These are phyloP conservation scores for Xyliphius kryptos DNA, from an alignment of 2,113 vertebrate species.

Conservation along the genomic window DNA sequence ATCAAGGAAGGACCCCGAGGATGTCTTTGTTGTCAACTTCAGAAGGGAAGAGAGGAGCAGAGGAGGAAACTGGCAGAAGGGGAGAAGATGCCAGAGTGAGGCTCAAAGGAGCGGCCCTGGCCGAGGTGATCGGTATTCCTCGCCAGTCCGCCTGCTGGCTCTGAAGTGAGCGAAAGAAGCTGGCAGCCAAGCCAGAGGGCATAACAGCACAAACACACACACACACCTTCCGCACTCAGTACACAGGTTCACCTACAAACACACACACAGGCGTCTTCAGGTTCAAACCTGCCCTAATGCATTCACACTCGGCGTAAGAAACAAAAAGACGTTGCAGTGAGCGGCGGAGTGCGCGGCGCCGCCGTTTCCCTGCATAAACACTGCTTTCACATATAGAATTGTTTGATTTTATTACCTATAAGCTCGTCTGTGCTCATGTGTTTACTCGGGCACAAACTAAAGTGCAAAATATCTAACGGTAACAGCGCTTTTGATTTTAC, in stretches of 20 bases:
- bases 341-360: too few species aligned
- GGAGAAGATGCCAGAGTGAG: conserved; percentile 99
- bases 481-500: too few species aligned
- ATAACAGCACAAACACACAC: conserved; percentile 98
- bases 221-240: conserved; percentile 24
- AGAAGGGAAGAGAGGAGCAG: conserved; percentile 99
- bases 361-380: too few species aligned
- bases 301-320: background rate
- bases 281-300: conserved; percentile 9
- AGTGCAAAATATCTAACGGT: too few species aligned
- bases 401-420: too few species aligned
- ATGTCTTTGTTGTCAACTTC: conserved; percentile 99
- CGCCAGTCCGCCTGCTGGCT: conserved; percentile 99
- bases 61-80: conserved; percentile 99
- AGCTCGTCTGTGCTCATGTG: too few species aligned
- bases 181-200: conserved; percentile 99
- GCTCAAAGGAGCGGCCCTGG: conserved; percentile 99
- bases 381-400: too few species aligned
- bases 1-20: conserved; percentile 99
- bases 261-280: conserved; percentile 6
- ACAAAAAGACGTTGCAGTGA: too few species aligned
- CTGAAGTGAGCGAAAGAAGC: conserved; percentile 98
- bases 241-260: background rate
- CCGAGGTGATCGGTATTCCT: conserved; percentile 99
- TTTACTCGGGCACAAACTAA: too few species aligned